Evolutionary conservation across 2,888 invertebrate species (phyloP).

Genomic region (Galeruca laticollis): DNA sequence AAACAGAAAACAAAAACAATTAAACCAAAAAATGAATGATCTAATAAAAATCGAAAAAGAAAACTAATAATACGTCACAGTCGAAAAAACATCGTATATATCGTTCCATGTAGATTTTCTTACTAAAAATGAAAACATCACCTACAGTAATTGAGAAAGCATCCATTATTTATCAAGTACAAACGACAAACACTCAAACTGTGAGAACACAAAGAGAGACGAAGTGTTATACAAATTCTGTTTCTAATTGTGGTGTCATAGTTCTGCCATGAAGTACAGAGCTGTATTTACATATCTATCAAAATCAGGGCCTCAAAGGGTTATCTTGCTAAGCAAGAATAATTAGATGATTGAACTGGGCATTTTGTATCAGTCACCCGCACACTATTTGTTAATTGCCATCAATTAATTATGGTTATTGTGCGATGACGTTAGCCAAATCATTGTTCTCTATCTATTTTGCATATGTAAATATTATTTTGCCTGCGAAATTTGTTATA

Average conservation of each 20-base stretch:
- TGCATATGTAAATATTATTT: conserved; percentile 56
- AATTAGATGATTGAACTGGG: conserved; percentile 67
- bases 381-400: conserved; percentile 67
- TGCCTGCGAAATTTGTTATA: conserved; percentile 22
- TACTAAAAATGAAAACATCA: conserved; percentile 4
- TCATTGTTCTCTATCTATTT: conserved; percentile 60
- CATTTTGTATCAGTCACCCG: conserved; percentile 68
- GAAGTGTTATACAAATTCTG: conserved; percentile 48
- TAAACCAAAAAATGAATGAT: too few species aligned
- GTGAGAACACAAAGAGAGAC: conserved; percentile 3
- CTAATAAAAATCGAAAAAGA: too few species aligned
- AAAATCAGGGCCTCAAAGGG: conserved; percentile 65
- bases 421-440: conserved; percentile 60
- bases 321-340: conserved; percentile 64
- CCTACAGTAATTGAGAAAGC: not conserved
- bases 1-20: too few species aligned
- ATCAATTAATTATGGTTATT: conserved; percentile 65
- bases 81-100: too few species aligned
- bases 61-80: too few species aligned
- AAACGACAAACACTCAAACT: conserved; percentile 6
- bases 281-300: conserved; percentile 66
- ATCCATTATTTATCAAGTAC: not conserved
- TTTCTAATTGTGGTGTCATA: conserved; percentile 60
- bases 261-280: conserved; percentile 40
- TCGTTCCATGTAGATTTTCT: not conserved